Evolutionary conservation across 1,140 invertebrate genomes (phyloP), one percentile per base, ranked within the genome.

Genomic region (Galendromus occidentalis): DNA sequence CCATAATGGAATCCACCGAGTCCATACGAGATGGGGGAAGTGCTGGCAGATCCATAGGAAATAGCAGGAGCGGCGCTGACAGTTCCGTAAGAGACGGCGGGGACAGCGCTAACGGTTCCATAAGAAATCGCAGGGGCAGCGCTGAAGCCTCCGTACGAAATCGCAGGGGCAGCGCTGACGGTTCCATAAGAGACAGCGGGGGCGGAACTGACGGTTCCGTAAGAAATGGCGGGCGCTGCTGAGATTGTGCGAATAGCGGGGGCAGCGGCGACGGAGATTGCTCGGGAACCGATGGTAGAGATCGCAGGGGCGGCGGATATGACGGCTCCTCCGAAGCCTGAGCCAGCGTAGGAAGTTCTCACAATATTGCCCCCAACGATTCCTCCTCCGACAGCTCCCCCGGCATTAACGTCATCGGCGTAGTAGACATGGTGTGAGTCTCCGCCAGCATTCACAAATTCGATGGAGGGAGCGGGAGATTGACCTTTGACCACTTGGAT

Each of bases 401-500:
- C 51, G 14, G 51, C 51, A 25, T 59, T 59, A 6, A 59, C 51
- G 51, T 59, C 51, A 9, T 59, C 51, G 33, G 51, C 51, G 51
- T 59, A 59, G 9, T 59, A 59, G 51, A 59, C 51, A 33, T 59
- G 51, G 22, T 59, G 51, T 17, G 51, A 59, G 25, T 25, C 25
- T 17, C 51, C 51, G 1, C 51, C 51, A 59, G 51, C 51, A 9
- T 33, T 59, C 14, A 59, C 22, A 9, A 59, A 59, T 22, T 59
- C 51, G 20, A 59, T 59, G 51, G 51, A 59, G 2, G 51, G 51
- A 22, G 51, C 51, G 22, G 51, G 51, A 25, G 51, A 59, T 33
- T 59, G 51, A 25, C 51, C 51, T 9, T 59, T 59, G 51, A 59
- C 51, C 17, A 59, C 51, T 33, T 59, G 51, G 22, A 59, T 59